Conservation (phyloP, 2,797 vertebrate species). For the Clarias fuscus region DNA sequence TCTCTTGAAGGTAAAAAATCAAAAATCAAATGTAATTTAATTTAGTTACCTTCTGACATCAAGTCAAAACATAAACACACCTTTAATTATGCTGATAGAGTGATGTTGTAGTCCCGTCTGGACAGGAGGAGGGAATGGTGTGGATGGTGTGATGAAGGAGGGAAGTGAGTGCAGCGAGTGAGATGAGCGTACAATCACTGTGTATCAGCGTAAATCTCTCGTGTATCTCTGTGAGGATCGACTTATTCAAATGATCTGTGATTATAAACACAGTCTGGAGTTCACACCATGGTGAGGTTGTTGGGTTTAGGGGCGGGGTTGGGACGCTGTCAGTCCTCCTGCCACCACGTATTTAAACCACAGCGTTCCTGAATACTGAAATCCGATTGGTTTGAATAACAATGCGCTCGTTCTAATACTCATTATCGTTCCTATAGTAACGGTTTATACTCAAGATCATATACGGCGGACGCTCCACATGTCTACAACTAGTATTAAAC, state of each 20-base stretch:
- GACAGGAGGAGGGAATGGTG: neutral
- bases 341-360: neutral
- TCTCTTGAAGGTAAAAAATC: neutral
- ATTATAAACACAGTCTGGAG: neutral
- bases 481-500: neutral
- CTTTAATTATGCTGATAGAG: neutral
- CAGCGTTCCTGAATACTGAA: neutral
- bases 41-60: neutral
- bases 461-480: neutral
- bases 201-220: neutral
- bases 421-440: neutral
- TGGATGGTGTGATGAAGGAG: neutral
- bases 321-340: too few relatives aligned
- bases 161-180: neutral
- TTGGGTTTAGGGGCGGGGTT: neutral
- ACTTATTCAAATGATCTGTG: neutral
- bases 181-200: neutral
- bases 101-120: neutral
- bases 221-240: neutral
- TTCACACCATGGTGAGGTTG: neutral
- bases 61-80: neutral
- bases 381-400: neutral
- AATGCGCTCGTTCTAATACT: neutral
- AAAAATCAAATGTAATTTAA: neutral
- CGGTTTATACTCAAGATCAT: neutral